Percentiles rank a stretch among this genome's conserved stretches.
Evolutionary conservation across 2,888 invertebrate genomes (phyloP).

Genomic region (Dryobota labecula): DNA sequence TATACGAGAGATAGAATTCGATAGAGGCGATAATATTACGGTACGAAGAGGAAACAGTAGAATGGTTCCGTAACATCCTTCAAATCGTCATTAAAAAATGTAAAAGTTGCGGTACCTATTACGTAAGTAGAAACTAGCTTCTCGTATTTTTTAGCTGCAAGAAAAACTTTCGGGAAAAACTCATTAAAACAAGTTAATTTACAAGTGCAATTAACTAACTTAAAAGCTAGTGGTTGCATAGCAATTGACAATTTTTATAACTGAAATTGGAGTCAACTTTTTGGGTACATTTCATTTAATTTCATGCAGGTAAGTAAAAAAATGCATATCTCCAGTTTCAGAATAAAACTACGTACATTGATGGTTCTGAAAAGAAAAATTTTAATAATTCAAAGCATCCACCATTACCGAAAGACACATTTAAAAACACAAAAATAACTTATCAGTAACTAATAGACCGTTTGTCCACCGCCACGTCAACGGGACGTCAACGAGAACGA

Average conservation of each 20-base stretch:
- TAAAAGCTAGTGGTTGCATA: slow-evolving; percentile 11
- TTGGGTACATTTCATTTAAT: neutral
- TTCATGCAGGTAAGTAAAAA: no score
- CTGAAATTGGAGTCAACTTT: neutral
- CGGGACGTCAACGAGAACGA: no score
- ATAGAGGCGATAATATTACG: neutral
- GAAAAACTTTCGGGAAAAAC: slow-evolving; percentile 21
- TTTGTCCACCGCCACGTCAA: no score
- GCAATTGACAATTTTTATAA: neutral
- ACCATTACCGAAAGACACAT: neutral
- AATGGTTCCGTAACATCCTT: neutral
- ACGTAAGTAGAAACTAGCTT: neutral
- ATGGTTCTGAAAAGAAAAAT: neutral
- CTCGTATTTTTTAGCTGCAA: neutral
- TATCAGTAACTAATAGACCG: no score
- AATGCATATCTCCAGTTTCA: no score
- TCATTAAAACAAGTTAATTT: slow-evolving; percentile 37
- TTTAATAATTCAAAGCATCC: neutral
- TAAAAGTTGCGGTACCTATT: no score
- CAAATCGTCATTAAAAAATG: neutral
- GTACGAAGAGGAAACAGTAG: neutral
- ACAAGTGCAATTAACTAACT: slow-evolving; percentile 23
- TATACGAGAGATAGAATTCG: neutral
- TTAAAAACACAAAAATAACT: neutral
- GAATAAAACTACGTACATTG: neutral